Evolutionary conservation across 2,888 invertebrate species (phyloP), one percentile per base, ranked within the genome.

Genomic region (Chymomyza caudatula): DNA sequence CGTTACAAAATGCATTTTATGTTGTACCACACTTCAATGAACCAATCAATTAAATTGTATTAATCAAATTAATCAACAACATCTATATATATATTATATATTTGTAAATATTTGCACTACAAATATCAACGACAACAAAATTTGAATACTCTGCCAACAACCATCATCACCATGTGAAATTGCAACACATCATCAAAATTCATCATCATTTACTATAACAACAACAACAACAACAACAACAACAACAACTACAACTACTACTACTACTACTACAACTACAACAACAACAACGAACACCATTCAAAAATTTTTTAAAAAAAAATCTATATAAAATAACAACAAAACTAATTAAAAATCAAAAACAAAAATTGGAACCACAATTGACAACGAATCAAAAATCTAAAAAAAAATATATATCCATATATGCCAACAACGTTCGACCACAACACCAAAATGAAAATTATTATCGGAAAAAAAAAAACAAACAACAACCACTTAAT

Each of bases 41-140:
- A n/a, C n/a, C n/a, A n/a, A n/a, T n/a, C n/a, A n/a, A n/a, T n/a
- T n/a, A n/a, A n/a, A n/a, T n/a, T n/a, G n/a, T n/a, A n/a, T n/a
- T n/a, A n/a, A n/a, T n/a, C n/a, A n/a, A n/a, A n/a, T n/a, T n/a
- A n/a, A 54, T 37, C 44, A 70, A 51, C 60, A 67, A 58, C 66
- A 43, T 17, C n/a, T 17, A 47, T 47, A 15, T 47, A 47, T 2
- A 6, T 65, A 62, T 59, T 37, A 55, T 63, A 68, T 60, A 51
- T 64, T 64, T 76, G 64, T 73, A 73, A 73, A 73, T 76, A 76
- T 59, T 75, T 75, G 66, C 78, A 72, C 67, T 63, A 73, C 69
- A 52, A 49, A 8, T 23, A 20, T 52, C 52, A 52, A 23, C 53
- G 23, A 13, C 11, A 37, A 37, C 11, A 37, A 37, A 37, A 17